Evolutionary conservation across 2,888 invertebrate species (phyloP), one percentile per base, ranked within the genome.

Genomic region (Epistrophe grossulariae): DNA sequence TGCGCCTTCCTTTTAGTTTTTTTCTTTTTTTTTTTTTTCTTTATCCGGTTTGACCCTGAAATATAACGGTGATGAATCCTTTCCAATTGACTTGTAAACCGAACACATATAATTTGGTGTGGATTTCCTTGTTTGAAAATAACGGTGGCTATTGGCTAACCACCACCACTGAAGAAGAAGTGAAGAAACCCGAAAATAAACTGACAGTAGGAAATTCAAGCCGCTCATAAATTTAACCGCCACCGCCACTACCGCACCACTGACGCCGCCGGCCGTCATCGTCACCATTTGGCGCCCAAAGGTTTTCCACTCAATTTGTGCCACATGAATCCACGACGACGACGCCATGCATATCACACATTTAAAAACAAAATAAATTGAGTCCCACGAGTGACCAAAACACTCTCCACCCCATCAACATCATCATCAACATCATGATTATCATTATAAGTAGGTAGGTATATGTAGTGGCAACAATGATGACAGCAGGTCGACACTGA

Each of bases 261-360:
- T 4, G 19, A 1, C 11, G 24, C 24, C 52, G 52, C 10, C 52
- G 24, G 11, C 11, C 19, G 19, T 31, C 31, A 5, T 31, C 31
- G 40, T 28, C 50, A 38, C 31, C 55, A 24, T 31, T 83, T 83
- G 88, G 88, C 88, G 88, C 88, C 88, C 83, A 80, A 80, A 79
- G 77, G 88, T 88, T 88, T 88, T 88, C 88, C 88, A 84, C 79
- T 88, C 88, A 88, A 88, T 88, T 88, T 83, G 73, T 84, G 64
- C 57, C 70, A 50, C 31, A 71, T n/a, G 45, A 68, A 60, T 70
- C 76, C 5, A 40, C 24, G 24, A 24, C 24, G 24, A 24, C 8
- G 60, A 77, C 79, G 60, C 38, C 74, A 66, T 38, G 38, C 9
- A 74, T 19, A 64, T 64, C n/a, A 62, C 60, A 60, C 24, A 43